Evolutionary conservation across 2,888 invertebrate genomes (phyloP).

Genomic region (Zaprionus obscuricornis): DNA sequence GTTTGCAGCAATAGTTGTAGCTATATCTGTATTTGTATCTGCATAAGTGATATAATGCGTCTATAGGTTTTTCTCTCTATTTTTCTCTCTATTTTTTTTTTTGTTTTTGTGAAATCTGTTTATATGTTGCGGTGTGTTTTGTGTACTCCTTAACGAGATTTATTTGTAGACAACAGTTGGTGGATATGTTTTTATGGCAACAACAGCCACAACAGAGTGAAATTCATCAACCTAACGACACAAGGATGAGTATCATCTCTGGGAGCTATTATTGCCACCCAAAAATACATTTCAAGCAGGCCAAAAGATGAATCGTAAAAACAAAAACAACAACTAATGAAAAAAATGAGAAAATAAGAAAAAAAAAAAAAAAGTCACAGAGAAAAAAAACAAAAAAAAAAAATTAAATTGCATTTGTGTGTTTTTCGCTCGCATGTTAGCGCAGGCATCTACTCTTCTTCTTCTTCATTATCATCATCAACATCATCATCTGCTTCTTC

Average conservation of each 20-base stretch:
- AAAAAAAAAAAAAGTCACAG: slow-evolving; percentile 20
- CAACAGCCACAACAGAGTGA: slow-evolving; percentile 42
- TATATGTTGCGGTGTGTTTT: slow-evolving; percentile 15
- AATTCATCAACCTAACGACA: slow-evolving; percentile 72
- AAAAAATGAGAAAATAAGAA: slow-evolving; percentile 23
- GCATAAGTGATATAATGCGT: slow-evolving; percentile 43
- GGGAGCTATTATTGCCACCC: slow-evolving; percentile 81
- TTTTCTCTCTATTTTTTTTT: not conserved
- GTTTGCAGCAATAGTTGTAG: too few species aligned
- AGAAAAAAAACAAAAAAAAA: slow-evolving; percentile 23
- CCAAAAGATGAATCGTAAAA: slow-evolving; percentile 44
- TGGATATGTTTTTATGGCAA: slow-evolving; percentile 65
- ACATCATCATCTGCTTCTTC: too few species aligned
- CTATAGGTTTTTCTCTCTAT: slow-evolving; percentile 22
- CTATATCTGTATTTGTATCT: slow-evolving; percentile 39
- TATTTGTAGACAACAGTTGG: slow-evolving; percentile 76
- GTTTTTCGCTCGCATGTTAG: slow-evolving; percentile 53
- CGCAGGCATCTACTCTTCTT: slow-evolving; percentile 28
- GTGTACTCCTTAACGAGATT: slow-evolving; percentile 69
- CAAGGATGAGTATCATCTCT: slow-evolving; percentile 65
- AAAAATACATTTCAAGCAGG: slow-evolving; percentile 81
- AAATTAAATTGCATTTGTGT: slow-evolving; percentile 78
- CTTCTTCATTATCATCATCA: not conserved
- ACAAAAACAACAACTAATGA: slow-evolving; percentile 31
- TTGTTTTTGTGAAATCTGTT: slow-evolving; percentile 18